Percentiles rank a stretch among this genome's conserved stretches.
phyloP scores from a whole-genome alignment of 2,888 invertebrate species.

The Villa cingulata region DNA sequence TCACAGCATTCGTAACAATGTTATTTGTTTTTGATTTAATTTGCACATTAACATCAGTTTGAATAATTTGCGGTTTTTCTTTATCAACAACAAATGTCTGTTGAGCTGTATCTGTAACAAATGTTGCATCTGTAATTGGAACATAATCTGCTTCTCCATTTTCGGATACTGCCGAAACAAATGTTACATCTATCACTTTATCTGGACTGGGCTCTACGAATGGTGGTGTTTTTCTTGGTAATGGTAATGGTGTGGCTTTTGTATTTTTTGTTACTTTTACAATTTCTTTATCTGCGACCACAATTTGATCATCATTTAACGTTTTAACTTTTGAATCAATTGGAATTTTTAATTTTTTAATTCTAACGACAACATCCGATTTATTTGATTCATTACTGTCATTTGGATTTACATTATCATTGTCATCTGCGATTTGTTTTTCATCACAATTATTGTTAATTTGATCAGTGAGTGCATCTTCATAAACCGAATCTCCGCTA shows the following conservation, averaged over 20 bases:
- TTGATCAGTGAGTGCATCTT: conserved; percentile 30
- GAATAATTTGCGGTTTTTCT: background rate
- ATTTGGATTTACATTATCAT: background rate
- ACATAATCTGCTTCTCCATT: background rate
- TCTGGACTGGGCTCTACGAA: background rate
- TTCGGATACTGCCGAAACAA: background rate
- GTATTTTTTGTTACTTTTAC: background rate
- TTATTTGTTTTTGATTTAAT: background rate
- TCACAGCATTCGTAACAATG: too few species aligned
- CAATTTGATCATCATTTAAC: too few species aligned
- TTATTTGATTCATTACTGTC: background rate
- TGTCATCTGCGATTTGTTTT: background rate
- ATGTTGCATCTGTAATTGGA: conserved; percentile 19
- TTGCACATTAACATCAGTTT: background rate
- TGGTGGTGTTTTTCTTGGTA: too few species aligned
- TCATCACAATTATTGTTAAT: background rate
- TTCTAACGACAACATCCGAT: too few species aligned
- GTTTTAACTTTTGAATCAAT: too few species aligned
- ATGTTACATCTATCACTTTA: conserved; percentile 12
- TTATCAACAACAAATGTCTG: conserved; percentile 1
- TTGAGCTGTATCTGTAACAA: conserved; percentile 10
- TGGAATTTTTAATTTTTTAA: too few species aligned
- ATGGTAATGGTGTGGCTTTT: background rate
- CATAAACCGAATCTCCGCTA: conserved; percentile 29
- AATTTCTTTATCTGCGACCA: background rate